Base-by-base conservation (phyloP, 1,140 invertebrate species). In the Cherax destructor region DNA sequence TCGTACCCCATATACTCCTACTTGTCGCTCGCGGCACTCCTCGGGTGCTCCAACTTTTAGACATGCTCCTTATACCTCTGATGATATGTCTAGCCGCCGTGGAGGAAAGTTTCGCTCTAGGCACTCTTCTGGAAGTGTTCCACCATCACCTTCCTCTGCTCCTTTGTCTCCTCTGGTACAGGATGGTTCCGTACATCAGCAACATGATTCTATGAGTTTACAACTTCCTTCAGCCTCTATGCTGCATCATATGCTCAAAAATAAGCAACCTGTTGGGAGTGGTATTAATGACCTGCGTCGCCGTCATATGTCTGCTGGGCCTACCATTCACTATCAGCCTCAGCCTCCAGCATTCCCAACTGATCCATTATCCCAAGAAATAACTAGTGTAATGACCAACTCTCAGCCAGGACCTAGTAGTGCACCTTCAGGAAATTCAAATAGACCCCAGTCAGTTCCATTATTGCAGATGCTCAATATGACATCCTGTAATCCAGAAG, bases 371-470 rank as follows among this genome's bases (percentile, higher is more conserved):
- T 47, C 74, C n/a, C 80, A 78, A 59, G 95, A 96, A 94, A 95
- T 96, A 4, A 95, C 95, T 92, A 95, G 95, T 91, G 95, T 96
- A 86, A 95, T 96, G 93, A 94, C 95, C 77, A 95, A 95, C 81
- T 94, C 92, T 52, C 81, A 85, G 56, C 61, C 61, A 13, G 80
- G 87, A 18, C 59, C 88, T 41, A 81, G 85, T 50, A 65, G 72
- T 30, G 24, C 92, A 59, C 56, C 77, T 11, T 50, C 74, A 47
- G 69, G 61, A 21, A 85, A 79, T 52, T 47, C 95, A 4, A 96
- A 96, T 92, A 95, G 97, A 76, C 97, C 97, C 5, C 97, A 97
- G 93, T 97, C 97, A 0, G 97, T 97, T 47, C 97, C 97, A 0
- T 94, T 97, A n/a, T 96, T 96, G 93, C 95, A 96, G 83, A 96